Conservation (phyloP, 2,113 vertebrate species). For the Pristiophorus japonicus region DNA sequence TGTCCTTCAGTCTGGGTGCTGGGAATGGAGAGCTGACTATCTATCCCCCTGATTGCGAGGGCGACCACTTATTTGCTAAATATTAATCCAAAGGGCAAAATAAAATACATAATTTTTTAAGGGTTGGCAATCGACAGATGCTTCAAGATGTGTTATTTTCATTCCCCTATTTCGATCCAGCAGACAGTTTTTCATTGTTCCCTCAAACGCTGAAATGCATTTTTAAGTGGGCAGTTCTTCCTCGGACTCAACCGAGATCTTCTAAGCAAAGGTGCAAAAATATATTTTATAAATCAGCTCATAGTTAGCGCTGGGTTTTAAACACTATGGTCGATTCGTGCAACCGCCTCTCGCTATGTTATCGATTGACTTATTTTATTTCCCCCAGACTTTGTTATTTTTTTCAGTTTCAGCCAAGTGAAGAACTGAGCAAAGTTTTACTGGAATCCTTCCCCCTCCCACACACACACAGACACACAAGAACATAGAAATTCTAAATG, state of each 20-base stretch:
- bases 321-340: background rate
- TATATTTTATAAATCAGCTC: background rate
- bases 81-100: background rate
- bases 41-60: background rate
- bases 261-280: background rate
- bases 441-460: background rate
- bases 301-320: background rate
- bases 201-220: background rate
- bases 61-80: background rate
- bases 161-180: background rate
- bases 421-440: background rate
- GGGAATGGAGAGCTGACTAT: background rate
- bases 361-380: background rate
- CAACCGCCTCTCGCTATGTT: background rate
- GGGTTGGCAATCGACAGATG: background rate
- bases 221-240: background rate
- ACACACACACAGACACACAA: background rate
- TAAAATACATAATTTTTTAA: background rate
- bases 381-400: background rate
- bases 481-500: background rate
- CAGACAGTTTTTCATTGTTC: background rate
- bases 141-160: background rate
- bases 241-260: background rate
- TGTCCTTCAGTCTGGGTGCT: background rate
- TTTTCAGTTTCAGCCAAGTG: background rate